These are phyloP conservation scores for Gnatocerus cornutus DNA, from an alignment of 2,888 invertebrate genomes.

Conservation along the genomic window DNA sequence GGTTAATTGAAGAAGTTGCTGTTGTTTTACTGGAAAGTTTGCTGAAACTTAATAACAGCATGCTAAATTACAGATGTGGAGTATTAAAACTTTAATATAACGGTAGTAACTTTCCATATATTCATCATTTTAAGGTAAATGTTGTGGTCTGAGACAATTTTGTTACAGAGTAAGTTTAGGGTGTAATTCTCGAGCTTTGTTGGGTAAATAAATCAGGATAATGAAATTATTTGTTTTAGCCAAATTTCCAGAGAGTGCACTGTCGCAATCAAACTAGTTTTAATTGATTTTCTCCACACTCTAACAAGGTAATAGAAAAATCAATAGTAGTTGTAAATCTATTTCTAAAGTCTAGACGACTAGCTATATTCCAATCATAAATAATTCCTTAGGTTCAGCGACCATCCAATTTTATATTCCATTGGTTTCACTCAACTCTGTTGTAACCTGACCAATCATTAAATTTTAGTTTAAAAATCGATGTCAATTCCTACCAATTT, in stretches of 20 bases:
- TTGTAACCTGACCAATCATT: neutral
- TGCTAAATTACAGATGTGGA: slow-evolving; percentile 16
- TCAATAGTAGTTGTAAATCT: too few relatives aligned
- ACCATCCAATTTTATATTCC: too few relatives aligned
- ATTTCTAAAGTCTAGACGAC: too few relatives aligned
- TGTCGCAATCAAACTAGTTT: neutral
- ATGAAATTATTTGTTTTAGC: slow-evolving; percentile 13
- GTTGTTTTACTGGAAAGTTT: slow-evolving; percentile 12
- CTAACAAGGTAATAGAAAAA: too few relatives aligned
- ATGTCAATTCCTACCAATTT: too few relatives aligned
- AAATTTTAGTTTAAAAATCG: neutral
- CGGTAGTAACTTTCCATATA: slow-evolving; percentile 27
- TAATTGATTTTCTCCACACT: neutral
- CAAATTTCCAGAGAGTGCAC: neutral
- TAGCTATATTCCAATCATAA: too few relatives aligned
- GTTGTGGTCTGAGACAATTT: slow-evolving; percentile 36
- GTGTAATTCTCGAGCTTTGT: slow-evolving; percentile 12
- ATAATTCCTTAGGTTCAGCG: too few relatives aligned
- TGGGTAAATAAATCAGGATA: slow-evolving; percentile 16
- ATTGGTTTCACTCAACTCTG: too few relatives aligned
- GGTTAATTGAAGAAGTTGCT: slow-evolving; percentile 11
- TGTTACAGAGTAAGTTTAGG: slow-evolving; percentile 28
- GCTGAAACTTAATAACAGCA: slow-evolving; percentile 29
- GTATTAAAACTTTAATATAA: slow-evolving; percentile 38
- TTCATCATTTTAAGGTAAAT: slow-evolving; percentile 34